Base-by-base conservation (phyloP, 1,140 invertebrate genomes). In the Neodiprion virginianus region DNA sequence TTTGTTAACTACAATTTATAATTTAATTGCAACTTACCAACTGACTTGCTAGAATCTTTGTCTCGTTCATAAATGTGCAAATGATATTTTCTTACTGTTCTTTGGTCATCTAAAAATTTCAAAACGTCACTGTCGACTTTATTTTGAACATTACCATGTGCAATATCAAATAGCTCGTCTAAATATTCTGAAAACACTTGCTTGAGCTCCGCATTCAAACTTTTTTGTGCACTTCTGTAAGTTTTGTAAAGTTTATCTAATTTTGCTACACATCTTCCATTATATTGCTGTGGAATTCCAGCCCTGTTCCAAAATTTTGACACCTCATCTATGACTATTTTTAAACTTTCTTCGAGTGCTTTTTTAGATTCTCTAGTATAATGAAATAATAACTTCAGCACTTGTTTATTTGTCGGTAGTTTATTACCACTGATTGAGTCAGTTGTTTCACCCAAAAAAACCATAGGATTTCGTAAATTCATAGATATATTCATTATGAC, bases 151-250 rank as follows among this genome's bases (percentile, higher is more conserved):
- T 17, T 0, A 17, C 17, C 17, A 17, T 17, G 17, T 17, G 17
- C 17, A 17, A 17, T 17, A 17, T 17, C 17, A 17, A 17, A 17
- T 17, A 17, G 17, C 17, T 17, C 17, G 17, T 17, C 17, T 17
- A 17, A 17, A 17, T 17, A 17, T 17, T 17, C 17, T 17, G 48
- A 72, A 61, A 72, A 72, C 48, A 21, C 70, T 72, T 28, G 65
- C 69, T 71, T n/a, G 10, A 47, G 53, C n/a, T 72, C 14, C 23
- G 1, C 69, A 28, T 66, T 49, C 17, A 72, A 17, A 17, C 48
- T 71, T 75, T 75, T 77, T 47, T 77, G 74, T 12, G 74, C 48
- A 53, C 28, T 72, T 71, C 72, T 72, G 14, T 48, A 77, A 9
- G 74, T 61, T 48, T 71, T 40, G 66, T 77, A 69, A 17, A 74